Base-by-base conservation (phyloP, 1,140 invertebrate species). In the Campoletis sonorensis region DNA sequence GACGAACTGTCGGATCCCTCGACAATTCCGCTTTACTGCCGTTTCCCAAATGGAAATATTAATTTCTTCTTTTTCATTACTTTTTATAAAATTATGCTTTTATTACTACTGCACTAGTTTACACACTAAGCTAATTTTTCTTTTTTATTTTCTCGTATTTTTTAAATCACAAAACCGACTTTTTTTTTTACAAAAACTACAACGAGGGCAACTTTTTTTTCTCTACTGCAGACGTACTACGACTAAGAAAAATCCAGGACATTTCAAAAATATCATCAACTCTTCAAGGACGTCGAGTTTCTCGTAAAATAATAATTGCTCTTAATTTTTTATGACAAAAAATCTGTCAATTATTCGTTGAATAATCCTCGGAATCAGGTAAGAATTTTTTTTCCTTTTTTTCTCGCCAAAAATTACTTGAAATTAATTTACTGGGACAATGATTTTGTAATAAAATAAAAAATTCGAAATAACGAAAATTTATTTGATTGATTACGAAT, bases 21-120 rank as follows among this genome's bases (percentile, higher is more conserved):
- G 94, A 94, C 13, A 97, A 92, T 89, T 98, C 96, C 81, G 94
- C 94, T 92, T 97, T 97, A 87, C 96, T 97, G 89, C 30, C 92
- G 91, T 86, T 83, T 75, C 51, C 33, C 40, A 2, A 16, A 58
- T 23, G 4, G 21, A 21, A 1, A 4, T 23, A 23, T 58, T 58
- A 58, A 58, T 27, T 64, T 64, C 27, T 64, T 26, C 8, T 26
- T 13, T 27, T 64, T 8, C 10, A 64, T 1, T 64, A 61, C 8
- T n/a, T 64, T 58, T n/a, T n/a, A 58, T 0, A 1, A 58, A 58
- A 58, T 58, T 5, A 21, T 18, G 13, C 4, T n/a, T 58, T 58
- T 54, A 7, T 58, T 58, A 4, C 18, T n/a, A 58, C 54, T 58
- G n/a, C 10, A 2, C 54, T 23, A 18, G 18, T 5, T 58, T n/a